Conservation (phyloP, 1,140 invertebrate genomes). For the Trichonephila clavipes region DNA sequence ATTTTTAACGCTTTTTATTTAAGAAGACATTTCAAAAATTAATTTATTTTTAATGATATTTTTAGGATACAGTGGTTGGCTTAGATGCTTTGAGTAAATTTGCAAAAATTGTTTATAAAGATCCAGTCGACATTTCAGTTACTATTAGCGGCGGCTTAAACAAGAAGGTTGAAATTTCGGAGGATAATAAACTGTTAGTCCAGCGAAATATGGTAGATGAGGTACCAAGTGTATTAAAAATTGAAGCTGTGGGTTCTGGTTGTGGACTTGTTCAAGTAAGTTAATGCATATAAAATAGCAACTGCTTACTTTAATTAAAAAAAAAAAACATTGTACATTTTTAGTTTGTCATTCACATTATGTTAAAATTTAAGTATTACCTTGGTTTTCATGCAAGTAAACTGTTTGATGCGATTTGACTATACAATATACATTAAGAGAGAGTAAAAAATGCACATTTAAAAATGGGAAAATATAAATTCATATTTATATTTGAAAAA, state of each 20-base stretch:
- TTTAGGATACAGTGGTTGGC: constrained; percentile 85
- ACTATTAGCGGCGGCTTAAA: constrained; percentile 80
- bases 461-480: too few species aligned
- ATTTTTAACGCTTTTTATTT: neutral
- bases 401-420: too few species aligned
- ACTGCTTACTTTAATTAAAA: neutral
- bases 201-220: constrained; percentile 81
- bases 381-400: too few species aligned
- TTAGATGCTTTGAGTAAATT: constrained; percentile 86
- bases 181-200: constrained; percentile 82
- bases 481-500: too few species aligned
- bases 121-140: constrained; percentile 81
- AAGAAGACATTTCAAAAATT: neutral
- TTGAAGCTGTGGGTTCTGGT: constrained; percentile 84
- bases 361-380: too few species aligned
- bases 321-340: too few species aligned
- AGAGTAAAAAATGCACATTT: too few species aligned
- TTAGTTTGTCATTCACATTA: too few species aligned
- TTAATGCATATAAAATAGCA: neutral
- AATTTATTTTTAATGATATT: constrained; percentile 77
- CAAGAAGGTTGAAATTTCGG: constrained; percentile 80
- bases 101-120: constrained; percentile 80
- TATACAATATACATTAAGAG: too few species aligned
- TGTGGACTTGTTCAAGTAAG: constrained; percentile 84
- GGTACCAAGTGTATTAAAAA: constrained; percentile 82